Evolutionary conservation across 2,888 invertebrate genomes (phyloP).

Genomic region (Ectemnius continuus): DNA sequence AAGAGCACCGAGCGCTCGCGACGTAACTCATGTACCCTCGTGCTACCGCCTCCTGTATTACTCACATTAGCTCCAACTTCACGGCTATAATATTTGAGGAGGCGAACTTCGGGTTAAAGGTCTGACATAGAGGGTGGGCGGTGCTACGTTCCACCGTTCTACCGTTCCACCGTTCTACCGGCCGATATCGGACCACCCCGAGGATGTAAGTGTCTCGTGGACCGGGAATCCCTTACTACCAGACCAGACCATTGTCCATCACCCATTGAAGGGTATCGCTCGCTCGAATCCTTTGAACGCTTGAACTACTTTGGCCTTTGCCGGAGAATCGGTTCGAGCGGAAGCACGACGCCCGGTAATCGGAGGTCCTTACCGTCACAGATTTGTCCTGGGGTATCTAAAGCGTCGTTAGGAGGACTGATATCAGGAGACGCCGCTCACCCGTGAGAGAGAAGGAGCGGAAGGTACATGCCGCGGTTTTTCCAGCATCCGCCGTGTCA

Average conservation of each 20-base stretch:
- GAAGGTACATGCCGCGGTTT: conserved; percentile 17
- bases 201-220: conserved; percentile 3
- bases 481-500: background rate
- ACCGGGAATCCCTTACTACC: background rate
- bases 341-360: conserved; percentile 17
- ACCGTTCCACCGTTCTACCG: no score
- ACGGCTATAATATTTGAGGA: conserved; percentile 6
- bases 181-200: conserved; percentile 8
- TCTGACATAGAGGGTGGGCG: background rate
- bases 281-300: conserved; percentile 13
- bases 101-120: background rate
- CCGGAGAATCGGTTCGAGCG: conserved; percentile 6
- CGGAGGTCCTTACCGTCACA: conserved; percentile 22
- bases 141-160: background rate
- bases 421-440: background rate
- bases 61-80: conserved; percentile 6
- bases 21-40: background rate
- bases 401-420: conserved; percentile 18
- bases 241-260: conserved; percentile 2
- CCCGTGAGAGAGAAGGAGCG: background rate
- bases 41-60: background rate
- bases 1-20: background rate
- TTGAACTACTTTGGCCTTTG: conserved; percentile 5
- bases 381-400: conserved; percentile 27
- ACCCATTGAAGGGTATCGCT: conserved; percentile 9